Base-by-base conservation (phyloP, 2,797 vertebrate species). In the Rhinella marina region DNA sequence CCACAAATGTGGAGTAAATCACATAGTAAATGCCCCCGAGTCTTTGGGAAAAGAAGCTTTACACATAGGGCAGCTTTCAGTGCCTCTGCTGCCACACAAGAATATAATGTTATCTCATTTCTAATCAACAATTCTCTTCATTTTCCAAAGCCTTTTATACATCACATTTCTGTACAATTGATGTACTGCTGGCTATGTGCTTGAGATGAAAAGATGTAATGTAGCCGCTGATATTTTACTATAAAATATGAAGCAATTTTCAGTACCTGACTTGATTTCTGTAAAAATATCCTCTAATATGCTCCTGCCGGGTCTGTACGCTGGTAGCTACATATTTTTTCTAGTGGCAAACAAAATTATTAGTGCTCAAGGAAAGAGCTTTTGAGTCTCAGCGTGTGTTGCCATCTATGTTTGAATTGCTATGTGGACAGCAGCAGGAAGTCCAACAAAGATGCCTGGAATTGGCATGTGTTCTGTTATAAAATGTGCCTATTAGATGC, bases 301-400 rank as follows among this genome's bases (percentile, higher is more conserved):
- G 68, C 48, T 32, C 19, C 77, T 77, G 77, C n/a, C 54, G 66
- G 23, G 41, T 66, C 50, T 68, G 50, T 16, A 21, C 78, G 72
- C 72, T 56, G 48, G 50, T 64, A 56, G 77, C 57, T 82, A n/a
- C 5, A 52, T 25, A 59, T 88, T 68, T 87, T 59, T 84, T 48
- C 23, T 32, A 88, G 23, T 66, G 25, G 59, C 13, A 87, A 87
- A 57, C 86, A 78, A 88, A 84, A 70, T 77, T 87, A 57, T 17
- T 62, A 76, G 52, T 70, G 79, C 61, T 84, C 21, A 52, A 32
- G 68, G 17, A 62, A 82, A 82, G 81, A 68, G 62, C 50, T 57
- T 21, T 61, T 59, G 66, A 75, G 57, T 84, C 54, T 70, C 12
- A 10, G 68, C 50, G 73, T 19, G 17, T 77, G 10, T 61, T 85